Evolutionary conservation across 2,113 vertebrate species (phyloP).

Genomic region (Eubucco bourcierii): DNA sequence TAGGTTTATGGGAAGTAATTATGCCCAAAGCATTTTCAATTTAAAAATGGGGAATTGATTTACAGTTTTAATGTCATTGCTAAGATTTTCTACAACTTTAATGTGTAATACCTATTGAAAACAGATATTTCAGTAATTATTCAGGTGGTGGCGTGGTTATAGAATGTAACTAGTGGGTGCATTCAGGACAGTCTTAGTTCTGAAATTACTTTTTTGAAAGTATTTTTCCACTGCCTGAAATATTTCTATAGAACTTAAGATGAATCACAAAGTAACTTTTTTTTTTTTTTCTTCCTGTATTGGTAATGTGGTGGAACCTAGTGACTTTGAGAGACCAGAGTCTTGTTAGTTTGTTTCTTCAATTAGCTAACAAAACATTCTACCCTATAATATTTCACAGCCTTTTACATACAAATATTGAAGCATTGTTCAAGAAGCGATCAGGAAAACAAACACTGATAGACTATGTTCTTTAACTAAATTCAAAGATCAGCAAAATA

Average conservation of each 20-base stretch:
- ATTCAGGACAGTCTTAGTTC: not conserved
- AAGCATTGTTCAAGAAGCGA: not conserved
- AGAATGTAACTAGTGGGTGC: not conserved
- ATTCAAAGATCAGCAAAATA: not conserved
- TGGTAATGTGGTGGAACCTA: fast-evolving
- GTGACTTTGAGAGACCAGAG: not conserved
- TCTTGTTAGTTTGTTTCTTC: not conserved
- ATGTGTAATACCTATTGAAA: not conserved
- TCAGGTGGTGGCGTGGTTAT: not conserved
- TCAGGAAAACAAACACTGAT: not conserved
- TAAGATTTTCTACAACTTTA: not conserved
- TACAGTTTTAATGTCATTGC: not conserved
- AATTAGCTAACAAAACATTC: not conserved
- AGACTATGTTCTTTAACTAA: not conserved
- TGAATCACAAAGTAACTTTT: not conserved
- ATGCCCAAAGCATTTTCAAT: not conserved
- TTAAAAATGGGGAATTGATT: not conserved
- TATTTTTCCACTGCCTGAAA: not conserved
- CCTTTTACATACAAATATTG: not conserved
- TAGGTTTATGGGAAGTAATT: not conserved
- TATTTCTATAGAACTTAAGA: not conserved
- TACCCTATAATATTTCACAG: not conserved
- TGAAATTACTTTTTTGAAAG: not conserved
- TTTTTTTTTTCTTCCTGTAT: not conserved
- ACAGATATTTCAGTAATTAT: not conserved